Percentiles rank a stretch among this genome's conserved stretches.
phyloP scores from a whole-genome alignment of 2,888 invertebrate genomes.

The Nycteola revayana region DNA sequence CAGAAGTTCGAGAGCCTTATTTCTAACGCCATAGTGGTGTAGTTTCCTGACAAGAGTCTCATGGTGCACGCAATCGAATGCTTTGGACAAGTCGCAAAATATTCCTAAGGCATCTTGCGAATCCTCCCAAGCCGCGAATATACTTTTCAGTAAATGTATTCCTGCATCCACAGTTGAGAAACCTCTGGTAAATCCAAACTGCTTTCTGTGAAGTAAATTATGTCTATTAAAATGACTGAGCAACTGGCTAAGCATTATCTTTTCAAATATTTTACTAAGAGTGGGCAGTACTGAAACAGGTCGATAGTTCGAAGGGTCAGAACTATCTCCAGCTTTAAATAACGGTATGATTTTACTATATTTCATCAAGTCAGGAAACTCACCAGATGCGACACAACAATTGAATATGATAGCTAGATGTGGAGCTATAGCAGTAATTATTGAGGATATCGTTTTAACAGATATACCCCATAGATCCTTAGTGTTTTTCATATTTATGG shows the following conservation, averaged over 20 bases:
- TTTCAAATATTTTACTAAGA: conserved; percentile 5
- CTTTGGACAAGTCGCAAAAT: conserved; percentile 7
- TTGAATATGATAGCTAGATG: background rate
- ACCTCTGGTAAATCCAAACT: conserved; percentile 1
- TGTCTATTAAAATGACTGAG: background rate
- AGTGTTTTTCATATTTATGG: too few species aligned
- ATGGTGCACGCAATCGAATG: conserved; percentile 5
- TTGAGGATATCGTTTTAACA: too few species aligned
- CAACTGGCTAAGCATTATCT: conserved; percentile 1
- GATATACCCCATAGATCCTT: too few species aligned
- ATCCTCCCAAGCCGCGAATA: conserved; percentile 1
- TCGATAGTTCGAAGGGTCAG: background rate
- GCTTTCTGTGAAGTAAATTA: background rate
- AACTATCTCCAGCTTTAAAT: conserved; percentile 1
- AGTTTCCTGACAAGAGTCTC: conserved; percentile 4
- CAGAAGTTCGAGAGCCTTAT: conserved; percentile 1
- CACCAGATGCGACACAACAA: background rate
- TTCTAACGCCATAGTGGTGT: background rate
- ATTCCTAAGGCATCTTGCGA: conserved; percentile 1
- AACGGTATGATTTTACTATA: conserved; percentile 1
- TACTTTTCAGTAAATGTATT: background rate
- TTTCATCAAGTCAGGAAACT: conserved; percentile 2
- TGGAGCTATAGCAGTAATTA: too few species aligned
- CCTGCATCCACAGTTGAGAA: conserved; percentile 2
- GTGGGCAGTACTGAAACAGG: background rate